A percentile compares a stretch with the other conserved stretches of the same genome.
Conservation (phyloP, 2,797 vertebrate species). For the Gambelia wislizenii region DNA sequence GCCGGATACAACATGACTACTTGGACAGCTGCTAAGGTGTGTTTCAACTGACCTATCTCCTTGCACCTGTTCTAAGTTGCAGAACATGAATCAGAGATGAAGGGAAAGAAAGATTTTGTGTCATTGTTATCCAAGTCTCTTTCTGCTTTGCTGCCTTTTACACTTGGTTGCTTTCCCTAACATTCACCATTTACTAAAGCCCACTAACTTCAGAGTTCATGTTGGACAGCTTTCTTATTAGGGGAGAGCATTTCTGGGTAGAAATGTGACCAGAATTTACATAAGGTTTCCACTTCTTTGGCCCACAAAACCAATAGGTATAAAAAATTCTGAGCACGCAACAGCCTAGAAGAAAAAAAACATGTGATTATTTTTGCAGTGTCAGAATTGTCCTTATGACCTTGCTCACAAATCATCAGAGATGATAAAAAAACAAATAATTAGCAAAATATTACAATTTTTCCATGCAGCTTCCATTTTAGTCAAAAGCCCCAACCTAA, state of each 20-base stretch:
- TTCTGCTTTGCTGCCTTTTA: constrained; percentile 73
- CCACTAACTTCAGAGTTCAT: constrained; percentile 60
- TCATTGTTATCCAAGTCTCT: constrained; percentile 74
- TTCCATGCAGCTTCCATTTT: not conserved
- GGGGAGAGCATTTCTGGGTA: constrained; percentile 45
- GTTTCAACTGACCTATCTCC: constrained; percentile 69
- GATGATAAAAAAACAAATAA: constrained; percentile 25
- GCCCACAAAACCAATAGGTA: not conserved
- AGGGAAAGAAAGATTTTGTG: constrained; percentile 69
- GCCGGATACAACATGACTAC: constrained; percentile 66
- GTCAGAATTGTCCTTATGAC: constrained; percentile 8
- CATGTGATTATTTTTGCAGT: constrained; percentile 1
- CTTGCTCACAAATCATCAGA: constrained; percentile 34
- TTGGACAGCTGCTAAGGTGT: constrained; percentile 68
- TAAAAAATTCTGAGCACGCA: constrained; percentile 8
- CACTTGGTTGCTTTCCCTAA: constrained; percentile 69
- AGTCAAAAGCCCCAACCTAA: not conserved
- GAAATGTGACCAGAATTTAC: constrained; percentile 52
- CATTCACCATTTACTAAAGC: constrained; percentile 63
- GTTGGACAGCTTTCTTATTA: constrained; percentile 42
- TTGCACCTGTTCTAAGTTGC: constrained; percentile 73
- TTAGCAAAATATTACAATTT: constrained; percentile 17
- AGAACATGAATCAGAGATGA: constrained; percentile 71
- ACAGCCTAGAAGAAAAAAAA: not conserved
- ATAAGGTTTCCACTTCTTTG: constrained; percentile 28